Evolutionary conservation across 2,113 vertebrate species (phyloP), one percentile per base, ranked within the genome.

Genomic region (Callaeas wilsoni): DNA sequence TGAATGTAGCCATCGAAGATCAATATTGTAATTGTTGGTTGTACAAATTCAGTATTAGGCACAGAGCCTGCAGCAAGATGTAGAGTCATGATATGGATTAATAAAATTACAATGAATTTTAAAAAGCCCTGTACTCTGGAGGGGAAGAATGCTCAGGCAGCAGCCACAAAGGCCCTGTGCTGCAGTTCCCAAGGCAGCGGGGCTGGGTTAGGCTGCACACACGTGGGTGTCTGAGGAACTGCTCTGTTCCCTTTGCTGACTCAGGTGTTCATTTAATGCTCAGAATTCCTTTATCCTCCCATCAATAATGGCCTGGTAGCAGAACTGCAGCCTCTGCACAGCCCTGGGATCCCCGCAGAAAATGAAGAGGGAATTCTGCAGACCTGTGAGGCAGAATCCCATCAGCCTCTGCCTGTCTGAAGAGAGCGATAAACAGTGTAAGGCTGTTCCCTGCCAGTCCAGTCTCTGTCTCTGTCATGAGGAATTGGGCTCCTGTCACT

Each of bases 21-120:
- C 80, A 89, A 89, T 95, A 73, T 41, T 87, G 47, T 87, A 83
- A 73, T 57, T 92, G 63, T 69, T 89, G 42, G 20, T 53, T 86
- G 30, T 70, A 93, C 35, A 42, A 91, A 69, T 65, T 64, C 52
- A 56, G n/a, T 71, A 44, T 74, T 68, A 73, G 53, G 57, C 50
- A 56, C 41, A 68, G 59, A 84, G 52, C 78, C 84, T 79, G 12
- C 17, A 73, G 84, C 53, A 74, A 87, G 65, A 68, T 55, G 74
- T 68, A 74, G 41, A 84, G 35, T 67, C 16, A 6, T 0, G 7
- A 49, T 82, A 87, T 30, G 39, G 84, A 89, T 87, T 68, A 90
- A 50, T 39, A 69, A 50, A 79, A 63, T 78, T 8, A 17, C 82
- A 94, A 82, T 64, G 0, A 59, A 39, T 79, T 82, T 87, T 63